Conservation (phyloP, 92 coral and sea anemone genomes). For the Siderastrea radians region DNA sequence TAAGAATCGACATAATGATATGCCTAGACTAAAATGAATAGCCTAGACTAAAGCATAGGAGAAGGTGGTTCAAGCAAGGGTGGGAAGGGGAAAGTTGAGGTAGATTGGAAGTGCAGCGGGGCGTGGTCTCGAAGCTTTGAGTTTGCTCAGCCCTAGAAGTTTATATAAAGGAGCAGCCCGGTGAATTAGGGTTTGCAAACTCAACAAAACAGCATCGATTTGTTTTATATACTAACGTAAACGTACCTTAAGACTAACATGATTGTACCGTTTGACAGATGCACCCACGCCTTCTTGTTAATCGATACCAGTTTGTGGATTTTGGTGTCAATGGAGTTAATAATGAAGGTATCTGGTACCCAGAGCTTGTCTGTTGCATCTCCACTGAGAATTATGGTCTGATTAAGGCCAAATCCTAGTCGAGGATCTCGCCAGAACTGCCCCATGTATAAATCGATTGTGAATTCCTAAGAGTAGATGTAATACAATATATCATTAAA, state of each 20-base stretch:
- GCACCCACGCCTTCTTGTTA: slow-evolving; percentile 92
- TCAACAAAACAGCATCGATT: not conserved
- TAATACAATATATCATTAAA: not conserved
- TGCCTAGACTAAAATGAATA: too few species aligned
- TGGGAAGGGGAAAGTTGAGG: too few species aligned
- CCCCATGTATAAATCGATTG: slow-evolving; percentile 89
- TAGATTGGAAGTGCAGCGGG: too few species aligned
- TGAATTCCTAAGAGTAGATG: slow-evolving; percentile 74
- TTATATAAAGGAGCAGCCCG: too few species aligned
- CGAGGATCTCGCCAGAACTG: slow-evolving; percentile 99
- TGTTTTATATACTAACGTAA: not conserved
- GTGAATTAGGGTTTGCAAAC: too few species aligned
- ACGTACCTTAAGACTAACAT: slow-evolving; percentile 84
- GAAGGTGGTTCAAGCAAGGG: too few species aligned
- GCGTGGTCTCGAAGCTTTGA: too few species aligned
- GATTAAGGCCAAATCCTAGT: slow-evolving; percentile 83
- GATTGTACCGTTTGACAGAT: slow-evolving; percentile 78
- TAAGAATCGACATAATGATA: too few species aligned
- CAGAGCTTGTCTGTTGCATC: slow-evolving; percentile 87
- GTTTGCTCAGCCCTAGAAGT: too few species aligned
- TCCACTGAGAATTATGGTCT: slow-evolving; percentile 90
- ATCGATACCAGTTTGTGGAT: slow-evolving; percentile 82
- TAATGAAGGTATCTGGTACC: slow-evolving; percentile 97
- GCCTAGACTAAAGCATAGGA: too few species aligned
- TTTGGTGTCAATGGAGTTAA: slow-evolving; percentile 91